phyloP scores from a whole-genome alignment of 2,888 invertebrate genomes.

The Antheraea yamamai region DNA sequence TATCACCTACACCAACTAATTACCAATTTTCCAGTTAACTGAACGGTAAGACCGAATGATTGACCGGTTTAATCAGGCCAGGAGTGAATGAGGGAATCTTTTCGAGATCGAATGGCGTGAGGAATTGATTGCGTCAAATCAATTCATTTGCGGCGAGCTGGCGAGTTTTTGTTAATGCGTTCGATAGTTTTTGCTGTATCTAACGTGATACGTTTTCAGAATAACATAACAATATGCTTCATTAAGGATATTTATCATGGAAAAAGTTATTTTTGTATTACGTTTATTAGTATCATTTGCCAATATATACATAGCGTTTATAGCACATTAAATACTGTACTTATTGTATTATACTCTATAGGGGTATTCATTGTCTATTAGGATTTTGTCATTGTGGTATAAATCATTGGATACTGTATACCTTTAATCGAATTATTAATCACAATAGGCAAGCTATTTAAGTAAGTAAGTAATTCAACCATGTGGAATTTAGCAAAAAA shows the following conservation, averaged over 20 bases:
- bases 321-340: too few species aligned
- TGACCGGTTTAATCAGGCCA: conserved; percentile 74
- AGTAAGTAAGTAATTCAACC: too few species aligned
- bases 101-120: conserved; percentile 43
- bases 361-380: too few species aligned
- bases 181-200: conserved; percentile 47
- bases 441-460: too few species aligned
- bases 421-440: too few species aligned
- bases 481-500: too few species aligned
- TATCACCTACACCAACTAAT: conserved; percentile 74
- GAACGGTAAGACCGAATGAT: conserved; percentile 76
- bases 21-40: conserved; percentile 79
- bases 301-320: too few species aligned
- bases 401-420: too few species aligned
- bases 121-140: conserved; percentile 75
- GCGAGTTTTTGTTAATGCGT: conserved; percentile 68
- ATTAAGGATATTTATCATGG: neutral
- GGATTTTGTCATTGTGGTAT: too few species aligned
- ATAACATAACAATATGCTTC: neutral
- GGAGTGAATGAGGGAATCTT: conserved; percentile 60
- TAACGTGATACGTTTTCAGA: neutral
- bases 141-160: conserved; percentile 68
- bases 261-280: too few species aligned
- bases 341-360: too few species aligned
- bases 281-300: too few species aligned